Conservation (phyloP, 2,797 vertebrate species). For the Enteromius paludinosus region DNA sequence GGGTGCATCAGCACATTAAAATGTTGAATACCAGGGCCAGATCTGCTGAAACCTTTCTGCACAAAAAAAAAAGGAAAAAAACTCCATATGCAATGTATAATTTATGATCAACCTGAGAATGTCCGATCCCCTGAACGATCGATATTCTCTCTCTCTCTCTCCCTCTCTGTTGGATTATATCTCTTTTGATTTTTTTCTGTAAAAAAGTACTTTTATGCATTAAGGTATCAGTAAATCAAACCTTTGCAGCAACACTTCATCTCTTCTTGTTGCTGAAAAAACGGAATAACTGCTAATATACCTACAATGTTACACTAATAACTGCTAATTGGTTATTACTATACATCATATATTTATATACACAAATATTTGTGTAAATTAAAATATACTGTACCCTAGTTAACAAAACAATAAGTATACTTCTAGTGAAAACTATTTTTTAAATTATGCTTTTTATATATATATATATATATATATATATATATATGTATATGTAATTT, state of each 20-base stretch:
- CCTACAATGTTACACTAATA: no score
- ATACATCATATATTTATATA: no score
- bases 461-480: no score
- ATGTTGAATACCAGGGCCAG: conserved; percentile 26
- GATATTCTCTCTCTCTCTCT: conserved; percentile 7
- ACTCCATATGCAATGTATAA: conserved; percentile 35
- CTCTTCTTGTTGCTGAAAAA: no score
- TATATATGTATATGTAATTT: no score
- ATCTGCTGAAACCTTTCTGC: conserved; percentile 20
- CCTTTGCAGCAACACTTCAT: background rate
- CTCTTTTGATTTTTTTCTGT: background rate
- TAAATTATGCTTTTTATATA: background rate
- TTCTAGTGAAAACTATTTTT: background rate
- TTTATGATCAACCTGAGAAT: conserved; percentile 45
- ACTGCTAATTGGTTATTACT: no score
- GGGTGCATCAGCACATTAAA: conserved; percentile 28
- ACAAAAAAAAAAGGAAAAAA: background rate
- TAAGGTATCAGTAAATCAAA: conserved; percentile 6
- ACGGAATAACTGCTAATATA: no score
- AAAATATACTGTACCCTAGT: background rate
- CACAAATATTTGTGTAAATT: background rate
- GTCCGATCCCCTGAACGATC: conserved; percentile 13
- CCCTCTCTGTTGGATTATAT: background rate
- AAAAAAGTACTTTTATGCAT: conserved; percentile 3
- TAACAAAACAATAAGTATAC: background rate